Base-by-base conservation (phyloP, 2,888 invertebrate species). In the Anagyrus pseudococci region DNA sequence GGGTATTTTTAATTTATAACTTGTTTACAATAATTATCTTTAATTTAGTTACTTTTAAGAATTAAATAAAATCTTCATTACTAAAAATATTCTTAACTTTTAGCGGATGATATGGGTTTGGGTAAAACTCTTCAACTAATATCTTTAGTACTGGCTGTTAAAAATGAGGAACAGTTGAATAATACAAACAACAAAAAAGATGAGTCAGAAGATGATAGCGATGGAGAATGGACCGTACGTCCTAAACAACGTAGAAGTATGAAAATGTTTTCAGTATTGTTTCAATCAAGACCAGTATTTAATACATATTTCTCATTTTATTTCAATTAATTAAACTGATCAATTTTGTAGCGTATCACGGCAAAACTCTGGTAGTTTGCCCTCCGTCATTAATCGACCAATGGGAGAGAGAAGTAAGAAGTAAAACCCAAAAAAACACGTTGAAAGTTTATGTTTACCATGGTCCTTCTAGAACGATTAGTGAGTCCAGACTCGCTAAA, bases 311-410 rank as follows among this genome's bases (percentile, higher is more conserved):
- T 13, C 6, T 33, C 6, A 33, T 33, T 33, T n/a, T 43, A 8
- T 8, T 44, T 41, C 15, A 26, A 23, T 41, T 4, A 7, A 13
- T 23, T 41, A 15, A 4, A 40, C 17, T 53, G n/a, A 67, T 10
- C 70, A 85, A 85, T 81, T 73, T 75, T 80, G 7, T 77, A 63
- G 58, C 7, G 17, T 46, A 41, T 19, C n/a, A 54, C 4, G 92
- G 91, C 10, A 90, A 90, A 22, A 93, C 93, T 0, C 83, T 98
- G 10, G 90, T 98, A 0, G 87, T 98, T 2, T 95, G 96, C 73
- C 97, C 97, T 0, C 94, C 97, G 1, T 93, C 94, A 41, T 85
- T 98, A 48, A 83, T 97, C 58, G 87, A 89, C 70, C 98, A 98
- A 79, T 98, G 98, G 98, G 88, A 90, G 61, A 84, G 81, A 15